Percentiles rank a stretch among this genome's conserved stretches.
Conservation (phyloP, 1,140 invertebrate genomes). For the Zophobas morio region DNA sequence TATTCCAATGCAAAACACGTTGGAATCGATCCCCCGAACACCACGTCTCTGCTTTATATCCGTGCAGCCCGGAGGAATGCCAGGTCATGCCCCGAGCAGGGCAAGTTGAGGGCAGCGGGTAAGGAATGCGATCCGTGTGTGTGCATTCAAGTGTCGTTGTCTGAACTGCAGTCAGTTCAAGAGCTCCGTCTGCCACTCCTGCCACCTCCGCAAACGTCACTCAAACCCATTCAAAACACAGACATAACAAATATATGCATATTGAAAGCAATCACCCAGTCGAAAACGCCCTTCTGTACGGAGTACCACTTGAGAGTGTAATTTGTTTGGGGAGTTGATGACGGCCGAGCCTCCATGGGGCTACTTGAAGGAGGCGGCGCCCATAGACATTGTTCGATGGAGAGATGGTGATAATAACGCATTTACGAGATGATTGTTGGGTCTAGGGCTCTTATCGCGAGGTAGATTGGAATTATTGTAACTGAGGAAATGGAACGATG, state of each 20-base stretch:
- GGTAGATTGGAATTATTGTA: too few relatives aligned
- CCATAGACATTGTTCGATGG: too few relatives aligned
- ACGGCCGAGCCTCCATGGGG: background rate
- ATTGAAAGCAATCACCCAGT: slow-evolving; percentile 16
- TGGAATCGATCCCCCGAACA: background rate
- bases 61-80: slow-evolving; percentile 50
- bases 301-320: slow-evolving; percentile 6
- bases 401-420: too few relatives aligned
- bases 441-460: too few relatives aligned
- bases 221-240: slow-evolving; percentile 43
- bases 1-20: slow-evolving; percentile 29
- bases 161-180: slow-evolving; percentile 43
- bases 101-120: slow-evolving; percentile 46
- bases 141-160: slow-evolving; percentile 47
- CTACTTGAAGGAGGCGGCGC: slow-evolving; percentile 10
- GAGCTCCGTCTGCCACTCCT: slow-evolving; percentile 47
- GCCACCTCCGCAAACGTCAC: slow-evolving; percentile 50
- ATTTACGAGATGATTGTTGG: too few relatives aligned
- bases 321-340: slow-evolving; percentile 30
- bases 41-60: slow-evolving; percentile 41
- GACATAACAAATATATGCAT: slow-evolving; percentile 38
- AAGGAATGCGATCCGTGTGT: slow-evolving; percentile 47
- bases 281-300: slow-evolving; percentile 19
- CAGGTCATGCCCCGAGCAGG: slow-evolving; percentile 50
- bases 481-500: too few relatives aligned